Percentiles rank a stretch among this genome's conserved stretches.
Evolutionary conservation across 2,888 invertebrate species (phyloP).

Genomic region (Ommatoiulus sabulosus): DNA sequence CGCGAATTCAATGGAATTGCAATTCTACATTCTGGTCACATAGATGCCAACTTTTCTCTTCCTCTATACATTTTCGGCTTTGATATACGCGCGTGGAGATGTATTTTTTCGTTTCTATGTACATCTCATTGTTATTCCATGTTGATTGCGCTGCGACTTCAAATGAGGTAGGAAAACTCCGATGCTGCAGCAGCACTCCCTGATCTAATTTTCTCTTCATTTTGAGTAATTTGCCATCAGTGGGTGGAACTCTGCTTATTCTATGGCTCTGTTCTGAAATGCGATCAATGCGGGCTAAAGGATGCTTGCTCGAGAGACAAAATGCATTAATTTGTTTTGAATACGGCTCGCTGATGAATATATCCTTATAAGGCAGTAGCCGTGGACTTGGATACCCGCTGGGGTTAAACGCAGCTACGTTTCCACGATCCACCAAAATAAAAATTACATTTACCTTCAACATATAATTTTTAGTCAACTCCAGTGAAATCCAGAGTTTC

Average conservation of each 20-base stretch:
- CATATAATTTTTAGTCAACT: background rate
- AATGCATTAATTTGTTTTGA: slow-evolving; percentile 22
- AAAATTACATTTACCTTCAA: background rate
- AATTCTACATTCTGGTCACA: slow-evolving; percentile 24
- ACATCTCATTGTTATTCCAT: slow-evolving; percentile 55
- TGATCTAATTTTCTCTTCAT: slow-evolving; percentile 56
- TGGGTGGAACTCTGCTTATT: background rate
- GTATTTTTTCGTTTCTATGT: slow-evolving; percentile 47
- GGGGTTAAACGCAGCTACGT: background rate
- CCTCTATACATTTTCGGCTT: background rate
- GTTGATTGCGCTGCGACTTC: slow-evolving; percentile 53
- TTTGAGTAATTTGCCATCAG: slow-evolving; percentile 47
- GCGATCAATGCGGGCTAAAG: background rate
- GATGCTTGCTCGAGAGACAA: background rate
- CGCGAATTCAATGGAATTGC: slow-evolving; percentile 11
- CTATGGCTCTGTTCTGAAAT: background rate
- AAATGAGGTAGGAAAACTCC: slow-evolving; percentile 53
- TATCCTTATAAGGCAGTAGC: background rate
- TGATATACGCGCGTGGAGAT: background rate
- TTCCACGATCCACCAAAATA: background rate
- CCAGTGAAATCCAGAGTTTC: background rate
- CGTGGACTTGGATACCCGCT: background rate
- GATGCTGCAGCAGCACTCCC: slow-evolving; percentile 29
- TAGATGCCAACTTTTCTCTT: slow-evolving; percentile 25
- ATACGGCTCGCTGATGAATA: background rate